phyloP scores from a whole-genome alignment of 2,888 invertebrate species.

The Notocelia uddmanniana region DNA sequence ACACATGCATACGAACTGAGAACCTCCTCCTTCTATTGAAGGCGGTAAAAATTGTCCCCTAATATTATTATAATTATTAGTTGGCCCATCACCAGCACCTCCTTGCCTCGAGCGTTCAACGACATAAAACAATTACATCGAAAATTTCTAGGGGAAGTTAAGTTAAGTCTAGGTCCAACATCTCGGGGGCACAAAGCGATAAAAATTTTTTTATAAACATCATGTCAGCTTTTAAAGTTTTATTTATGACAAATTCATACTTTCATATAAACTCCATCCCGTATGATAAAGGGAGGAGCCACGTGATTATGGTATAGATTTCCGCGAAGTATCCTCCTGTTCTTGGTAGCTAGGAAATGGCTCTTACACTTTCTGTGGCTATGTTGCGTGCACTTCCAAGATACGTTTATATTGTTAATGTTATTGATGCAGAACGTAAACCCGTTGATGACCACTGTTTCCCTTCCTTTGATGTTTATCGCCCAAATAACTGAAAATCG shows the following conservation, averaged over 20 bases:
- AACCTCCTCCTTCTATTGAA: no score
- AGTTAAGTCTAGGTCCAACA: no score
- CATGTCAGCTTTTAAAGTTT: no score
- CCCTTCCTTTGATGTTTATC: background rate
- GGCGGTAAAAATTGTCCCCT: no score
- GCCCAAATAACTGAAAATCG: background rate
- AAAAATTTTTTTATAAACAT: no score
- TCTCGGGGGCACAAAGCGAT: no score
- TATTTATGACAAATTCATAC: background rate
- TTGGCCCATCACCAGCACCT: constrained; percentile 28
- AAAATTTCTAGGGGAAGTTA: background rate
- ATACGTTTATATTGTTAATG: background rate
- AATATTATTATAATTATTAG: no score
- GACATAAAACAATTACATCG: background rate
- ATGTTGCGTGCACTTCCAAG: constrained; percentile 2
- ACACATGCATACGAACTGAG: no score
- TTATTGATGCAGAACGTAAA: background rate
- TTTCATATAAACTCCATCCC: constrained; percentile 1
- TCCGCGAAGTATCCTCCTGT: constrained; percentile 2
- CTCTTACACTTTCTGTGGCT: constrained; percentile 30
- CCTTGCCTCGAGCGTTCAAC: constrained; percentile 14
- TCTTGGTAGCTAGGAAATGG: constrained; percentile 27
- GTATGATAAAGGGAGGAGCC: background rate
- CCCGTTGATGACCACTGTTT: background rate
- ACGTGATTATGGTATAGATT: constrained; percentile 16